A percentile compares a stretch with the other conserved stretches of the same genome.
Evolutionary conservation across 2,888 invertebrate species (phyloP).

Genomic region (Anorthoa munda): DNA sequence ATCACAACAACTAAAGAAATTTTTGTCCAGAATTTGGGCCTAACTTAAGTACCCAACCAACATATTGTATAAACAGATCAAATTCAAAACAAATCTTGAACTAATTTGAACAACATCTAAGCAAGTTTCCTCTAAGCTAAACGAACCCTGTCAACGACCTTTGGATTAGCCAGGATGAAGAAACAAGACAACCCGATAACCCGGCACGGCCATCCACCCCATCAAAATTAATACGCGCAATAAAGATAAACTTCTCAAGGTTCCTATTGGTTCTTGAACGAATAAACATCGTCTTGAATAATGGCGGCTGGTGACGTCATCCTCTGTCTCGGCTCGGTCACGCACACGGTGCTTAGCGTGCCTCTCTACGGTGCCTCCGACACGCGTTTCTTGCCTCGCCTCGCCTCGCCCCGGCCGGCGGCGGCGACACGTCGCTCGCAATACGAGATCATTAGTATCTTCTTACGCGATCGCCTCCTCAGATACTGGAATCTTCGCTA

Average conservation of each 20-base stretch:
- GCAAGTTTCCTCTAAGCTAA: constrained; percentile 17
- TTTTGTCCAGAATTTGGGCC: neutral
- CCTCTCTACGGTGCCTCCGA: constrained; percentile 38
- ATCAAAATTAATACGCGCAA: constrained; percentile 61
- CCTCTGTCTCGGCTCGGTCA: constrained; percentile 53
- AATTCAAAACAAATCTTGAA: constrained; percentile 1
- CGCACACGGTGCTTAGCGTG: constrained; percentile 39
- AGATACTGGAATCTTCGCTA: constrained; percentile 49
- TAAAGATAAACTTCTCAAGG: constrained; percentile 63
- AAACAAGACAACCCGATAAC: constrained; percentile 46
- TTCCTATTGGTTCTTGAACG: constrained; percentile 53
- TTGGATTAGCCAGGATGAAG: constrained; percentile 26
- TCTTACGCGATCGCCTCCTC: constrained; percentile 59
- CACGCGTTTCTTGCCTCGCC: constrained; percentile 53
- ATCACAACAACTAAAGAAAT: neutral
- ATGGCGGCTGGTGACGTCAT: constrained; percentile 60
- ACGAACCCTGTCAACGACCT: constrained; percentile 28
- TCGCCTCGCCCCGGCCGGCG: constrained; percentile 15
- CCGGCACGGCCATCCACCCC: constrained; percentile 55
- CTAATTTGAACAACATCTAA: neutral
- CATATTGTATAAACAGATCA: neutral
- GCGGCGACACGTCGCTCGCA: constrained; percentile 59
- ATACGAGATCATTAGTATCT: constrained; percentile 65
- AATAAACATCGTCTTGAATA: constrained; percentile 62
- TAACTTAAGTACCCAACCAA: neutral